These are phyloP conservation scores for Eudemis profundana DNA, from an alignment of 2,888 invertebrate genomes.

Conservation along the genomic window DNA sequence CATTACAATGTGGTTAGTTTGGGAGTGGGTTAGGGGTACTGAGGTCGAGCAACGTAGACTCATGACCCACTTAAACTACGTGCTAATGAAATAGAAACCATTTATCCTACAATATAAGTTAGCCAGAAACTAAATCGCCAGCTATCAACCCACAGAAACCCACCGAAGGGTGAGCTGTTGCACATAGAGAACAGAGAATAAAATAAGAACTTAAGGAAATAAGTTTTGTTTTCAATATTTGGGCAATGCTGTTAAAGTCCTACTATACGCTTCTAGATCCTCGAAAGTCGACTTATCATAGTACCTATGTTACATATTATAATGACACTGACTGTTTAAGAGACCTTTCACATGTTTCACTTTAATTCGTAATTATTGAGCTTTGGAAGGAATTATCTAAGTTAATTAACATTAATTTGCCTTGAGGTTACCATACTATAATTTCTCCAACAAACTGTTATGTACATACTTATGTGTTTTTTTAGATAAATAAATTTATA, in stretches of 20 bases:
- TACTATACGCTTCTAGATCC: conserved; percentile 28
- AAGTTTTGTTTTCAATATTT: neutral
- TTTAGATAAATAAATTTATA: too few relatives aligned
- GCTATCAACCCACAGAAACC: neutral
- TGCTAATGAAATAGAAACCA: neutral
- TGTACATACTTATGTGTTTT: too few relatives aligned
- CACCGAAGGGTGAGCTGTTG: neutral
- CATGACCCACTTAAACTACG: neutral
- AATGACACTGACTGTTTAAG: conserved; percentile 16
- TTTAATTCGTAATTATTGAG: neutral
- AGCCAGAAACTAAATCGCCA: neutral
- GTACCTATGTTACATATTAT: conserved; percentile 34
- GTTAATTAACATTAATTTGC: too few relatives aligned
- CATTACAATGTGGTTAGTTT: neutral
- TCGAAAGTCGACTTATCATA: conserved; percentile 25
- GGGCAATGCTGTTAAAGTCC: conserved; percentile 21
- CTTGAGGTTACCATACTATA: neutral
- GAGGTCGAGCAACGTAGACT: neutral
- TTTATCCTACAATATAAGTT: neutral
- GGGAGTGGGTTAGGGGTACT: neutral
- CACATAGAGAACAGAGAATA: neutral
- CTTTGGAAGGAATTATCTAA: neutral
- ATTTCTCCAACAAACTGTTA: too few relatives aligned
- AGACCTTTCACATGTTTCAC: conserved; percentile 16
- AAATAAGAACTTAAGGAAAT: neutral